Conservation (phyloP, 2,113 vertebrate genomes). For the Tor tambroides region DNA sequence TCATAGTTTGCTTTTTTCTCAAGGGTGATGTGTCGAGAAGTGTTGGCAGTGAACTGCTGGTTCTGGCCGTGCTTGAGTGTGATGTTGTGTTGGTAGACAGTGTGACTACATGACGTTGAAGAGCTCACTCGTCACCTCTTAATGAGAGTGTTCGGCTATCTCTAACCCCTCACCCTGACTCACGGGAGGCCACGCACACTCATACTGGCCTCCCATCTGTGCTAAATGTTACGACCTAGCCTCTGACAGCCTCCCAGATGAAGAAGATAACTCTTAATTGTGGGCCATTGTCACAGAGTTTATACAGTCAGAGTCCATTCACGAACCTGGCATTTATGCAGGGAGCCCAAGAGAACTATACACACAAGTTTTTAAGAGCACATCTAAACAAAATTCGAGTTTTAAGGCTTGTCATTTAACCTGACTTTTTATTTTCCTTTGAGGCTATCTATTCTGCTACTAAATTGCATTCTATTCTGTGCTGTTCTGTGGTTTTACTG, state of each 20-base stretch:
- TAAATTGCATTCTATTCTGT: no score
- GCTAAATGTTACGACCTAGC: conserved; percentile 72
- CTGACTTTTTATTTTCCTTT: no score
- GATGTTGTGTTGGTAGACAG: conserved; percentile 9
- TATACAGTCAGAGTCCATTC: conserved; percentile 14
- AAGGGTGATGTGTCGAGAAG: conserved; percentile 6
- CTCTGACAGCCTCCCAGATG: conserved; percentile 67
- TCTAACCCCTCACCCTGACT: conserved; percentile 62
- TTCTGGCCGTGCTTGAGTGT: conserved; percentile 13
- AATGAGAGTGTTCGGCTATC: conserved; percentile 75
- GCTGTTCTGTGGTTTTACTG: no score
- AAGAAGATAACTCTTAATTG: conserved; percentile 68
- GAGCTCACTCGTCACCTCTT: conserved; percentile 77
- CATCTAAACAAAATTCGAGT: no score
- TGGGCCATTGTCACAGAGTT: conserved; percentile 4
- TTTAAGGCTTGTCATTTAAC: no score
- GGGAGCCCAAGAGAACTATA: background rate
- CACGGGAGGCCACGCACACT: conserved; percentile 48
- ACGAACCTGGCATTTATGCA: conserved; percentile 11
- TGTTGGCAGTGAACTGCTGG: conserved; percentile 15
- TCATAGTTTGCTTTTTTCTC: background rate
- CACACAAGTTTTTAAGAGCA: background rate
- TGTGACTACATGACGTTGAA: conserved; percentile 60
- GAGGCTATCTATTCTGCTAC: no score
- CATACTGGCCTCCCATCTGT: conserved; percentile 72